phyloP scores from a whole-genome alignment of 2,113 vertebrate species.

The Coturnix japonica region DNA sequence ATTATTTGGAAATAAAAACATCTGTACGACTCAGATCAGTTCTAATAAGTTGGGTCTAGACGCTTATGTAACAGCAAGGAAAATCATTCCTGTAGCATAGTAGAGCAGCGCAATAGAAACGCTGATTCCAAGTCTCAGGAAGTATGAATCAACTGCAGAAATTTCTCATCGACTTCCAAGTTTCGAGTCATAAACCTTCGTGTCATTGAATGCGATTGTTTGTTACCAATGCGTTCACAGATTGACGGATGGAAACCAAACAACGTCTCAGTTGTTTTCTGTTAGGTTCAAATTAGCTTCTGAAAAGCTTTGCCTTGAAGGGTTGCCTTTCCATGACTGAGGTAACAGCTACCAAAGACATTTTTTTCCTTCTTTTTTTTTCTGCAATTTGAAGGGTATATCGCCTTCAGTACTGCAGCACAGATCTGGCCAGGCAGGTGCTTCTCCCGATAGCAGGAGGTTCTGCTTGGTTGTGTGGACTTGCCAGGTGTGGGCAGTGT shows the following conservation, averaged over 20 bases:
- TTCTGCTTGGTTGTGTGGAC: neutral
- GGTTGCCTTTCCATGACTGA: neutral
- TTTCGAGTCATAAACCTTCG: conserved; percentile 37
- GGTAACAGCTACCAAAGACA: neutral
- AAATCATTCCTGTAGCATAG: conserved; percentile 25
- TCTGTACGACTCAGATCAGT: neutral
- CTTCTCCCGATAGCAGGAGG: neutral
- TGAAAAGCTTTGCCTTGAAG: neutral
- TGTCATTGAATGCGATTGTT: conserved; percentile 55
- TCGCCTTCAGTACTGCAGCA: neutral
- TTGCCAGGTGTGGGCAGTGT: neutral
- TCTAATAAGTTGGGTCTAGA: conserved; percentile 33
- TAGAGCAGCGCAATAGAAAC: conserved; percentile 22
- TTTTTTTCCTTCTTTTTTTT: too few species aligned
- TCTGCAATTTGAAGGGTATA: rapidly evolving
- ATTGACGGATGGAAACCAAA: neutral
- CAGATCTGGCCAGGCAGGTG: neutral
- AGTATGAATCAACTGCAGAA: conserved; percentile 76
- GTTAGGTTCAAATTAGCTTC: neutral
- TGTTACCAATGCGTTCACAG: conserved; percentile 32
- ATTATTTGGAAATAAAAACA: neutral
- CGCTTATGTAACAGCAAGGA: conserved; percentile 4
- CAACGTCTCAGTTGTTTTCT: neutral
- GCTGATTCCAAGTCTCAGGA: conserved; percentile 56
- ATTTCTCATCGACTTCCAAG: conserved; percentile 56